Evolutionary conservation across 2,888 invertebrate genomes (phyloP), one percentile per base, ranked within the genome.

Genomic region (Artemia sp.): DNA sequence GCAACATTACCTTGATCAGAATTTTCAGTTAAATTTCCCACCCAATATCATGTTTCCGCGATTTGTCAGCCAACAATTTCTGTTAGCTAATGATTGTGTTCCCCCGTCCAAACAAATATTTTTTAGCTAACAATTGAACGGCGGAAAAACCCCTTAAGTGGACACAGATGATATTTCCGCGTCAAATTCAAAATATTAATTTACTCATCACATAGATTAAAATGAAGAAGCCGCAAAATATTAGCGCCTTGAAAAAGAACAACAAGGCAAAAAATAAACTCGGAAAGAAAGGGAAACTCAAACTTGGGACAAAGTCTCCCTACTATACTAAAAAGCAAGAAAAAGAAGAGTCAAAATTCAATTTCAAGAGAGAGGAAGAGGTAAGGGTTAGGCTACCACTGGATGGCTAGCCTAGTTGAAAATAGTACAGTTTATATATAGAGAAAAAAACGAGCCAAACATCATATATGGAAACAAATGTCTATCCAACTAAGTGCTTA

Each of bases 391-490:
- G 12, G 58, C 6, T 14, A 53, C 4, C n/a, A 12, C 53, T 53
- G 53, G 53, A n/a, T n/a, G 12, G 53, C n/a, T 7, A 58, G 58
- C 58, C 58, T 58, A 8, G 58, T 58, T 58, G n/a, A 14, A 14
- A 8, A 14, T 58, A 14, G 1, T 14, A 58, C 6, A 14, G 58
- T 58, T 58, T 58, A n/a, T 8, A 58, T n/a, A 14, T 8, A 58
- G 58, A 58, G 58, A 14, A 58, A 58, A 58, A 14, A 14, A 58
- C n/a, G 58, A 58, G 14, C 58, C 58, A 58, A 58, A n/a, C n/a
- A 14, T n/a, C 58, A 7, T n/a, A 58, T 8, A 14, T 14, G 14
- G 58, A 58, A 58, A n/a, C 58, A 58, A 19, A 19, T 19, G 19
- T 19, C 19, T 19, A 19, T 19, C 19, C 19, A 19, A 19, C 19